Conservation (phyloP, 2,888 invertebrate species). For the Odontothrips loti region DNA sequence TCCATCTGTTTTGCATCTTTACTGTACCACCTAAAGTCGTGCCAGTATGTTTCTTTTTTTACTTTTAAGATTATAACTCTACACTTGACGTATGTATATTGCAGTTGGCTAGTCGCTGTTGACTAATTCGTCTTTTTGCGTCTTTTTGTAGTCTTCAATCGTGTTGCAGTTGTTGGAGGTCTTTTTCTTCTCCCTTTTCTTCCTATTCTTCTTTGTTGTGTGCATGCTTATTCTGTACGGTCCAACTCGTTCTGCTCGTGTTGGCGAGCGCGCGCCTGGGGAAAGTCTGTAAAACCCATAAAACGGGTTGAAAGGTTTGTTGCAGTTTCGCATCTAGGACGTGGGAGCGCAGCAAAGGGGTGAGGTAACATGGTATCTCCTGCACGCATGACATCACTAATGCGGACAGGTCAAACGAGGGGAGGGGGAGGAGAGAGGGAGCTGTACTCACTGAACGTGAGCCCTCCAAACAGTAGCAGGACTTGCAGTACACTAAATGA, state of each 20-base stretch:
- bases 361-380: neutral
- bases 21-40: neutral
- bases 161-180: neutral
- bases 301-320: no score
- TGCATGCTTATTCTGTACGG: no score
- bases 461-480: no score
- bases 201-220: no score
- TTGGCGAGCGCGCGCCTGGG: no score
- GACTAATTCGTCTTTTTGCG: neutral
- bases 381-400: neutral
- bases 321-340: no score
- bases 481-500: no score
- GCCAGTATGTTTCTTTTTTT: neutral
- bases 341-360: no score
- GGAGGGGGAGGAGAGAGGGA: neutral
- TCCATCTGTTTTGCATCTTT: slow-evolving; percentile 1
- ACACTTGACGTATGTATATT: neutral
- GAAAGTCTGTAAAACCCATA: no score
- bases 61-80: neutral
- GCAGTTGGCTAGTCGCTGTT: neutral
- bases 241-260: no score
- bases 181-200: neutral
- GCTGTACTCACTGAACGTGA: no score
- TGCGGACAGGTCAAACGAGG: neutral
- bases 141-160: neutral